Base-by-base conservation (phyloP, 2,888 invertebrate genomes). In the Seladonia tumulorum region DNA sequence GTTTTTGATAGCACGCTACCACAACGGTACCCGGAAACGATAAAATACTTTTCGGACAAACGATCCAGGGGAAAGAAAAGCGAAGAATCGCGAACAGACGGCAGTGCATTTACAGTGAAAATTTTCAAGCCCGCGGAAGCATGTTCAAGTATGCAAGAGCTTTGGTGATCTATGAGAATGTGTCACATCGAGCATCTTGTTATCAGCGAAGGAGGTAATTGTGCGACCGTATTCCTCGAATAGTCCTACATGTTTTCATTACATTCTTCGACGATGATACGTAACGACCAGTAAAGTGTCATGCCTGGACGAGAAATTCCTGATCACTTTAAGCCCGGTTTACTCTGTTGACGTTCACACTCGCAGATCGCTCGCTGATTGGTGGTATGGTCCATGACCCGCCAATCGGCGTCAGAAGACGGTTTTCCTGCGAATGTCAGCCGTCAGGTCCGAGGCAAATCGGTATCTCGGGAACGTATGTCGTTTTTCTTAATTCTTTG, bases 341-440 rank as follows among this genome's bases (percentile, higher is more conserved):
- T 83, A 81, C 85, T 87, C 63, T 87, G 91, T 90, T 91, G 91
- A 91, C 91, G 91, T 90, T 90, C 85, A 76, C 85, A 79, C 76
- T 89, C 78, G 70, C 87, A 73, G 85, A 85, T 81, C 87, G 83
- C 81, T 45, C 57, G 82, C 85, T 83, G 90, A 89, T 87, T 86
- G 89, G 88, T 85, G 80, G 85, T 83, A 74, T 86, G 87, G 78
- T 90, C 89, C 90, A 82, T 87, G 90, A 91, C 88, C 90, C 87
- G 86, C 87, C 89, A 88, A 88, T 90, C 88, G 79, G 82, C 85
- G 72, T 79, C 79, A 72, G 78, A 86, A 79, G 79, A 87, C 87
- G 87, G 76, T 87, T 84, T 87, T 85, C 83, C 76, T 87, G 86
- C 89, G 89, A 90, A 89, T 90, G 90, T 90, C 86, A 90, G 88